These are phyloP conservation scores for Cyanoramphus novaezelandiae DNA, from an alignment of 2,113 vertebrate species.

Conservation along the genomic window DNA sequence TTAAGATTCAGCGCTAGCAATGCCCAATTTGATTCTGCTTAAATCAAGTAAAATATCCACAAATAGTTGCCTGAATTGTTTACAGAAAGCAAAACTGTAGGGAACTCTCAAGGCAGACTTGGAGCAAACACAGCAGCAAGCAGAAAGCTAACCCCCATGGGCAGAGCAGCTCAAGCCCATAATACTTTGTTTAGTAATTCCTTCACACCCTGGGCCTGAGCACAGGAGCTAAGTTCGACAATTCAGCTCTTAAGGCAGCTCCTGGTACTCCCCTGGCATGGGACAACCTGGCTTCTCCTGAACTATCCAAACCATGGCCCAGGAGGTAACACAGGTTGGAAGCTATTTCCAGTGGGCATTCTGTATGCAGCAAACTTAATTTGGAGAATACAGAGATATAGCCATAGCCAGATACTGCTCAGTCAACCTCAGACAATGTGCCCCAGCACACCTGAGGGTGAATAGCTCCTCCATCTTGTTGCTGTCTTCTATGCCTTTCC, in stretches of 20 bases:
- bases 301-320: background rate
- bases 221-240: background rate
- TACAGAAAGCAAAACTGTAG: background rate
- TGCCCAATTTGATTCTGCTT: background rate
- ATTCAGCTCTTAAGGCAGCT: background rate
- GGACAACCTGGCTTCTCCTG: background rate
- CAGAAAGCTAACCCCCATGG: background rate
- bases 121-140: background rate
- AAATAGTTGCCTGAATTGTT: background rate
- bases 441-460: background rate
- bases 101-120: background rate
- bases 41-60: background rate
- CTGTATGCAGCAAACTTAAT: background rate
- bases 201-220: background rate
- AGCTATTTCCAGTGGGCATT: background rate
- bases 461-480: background rate
- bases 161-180: background rate
- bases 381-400: accelerated
- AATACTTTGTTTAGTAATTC: background rate
- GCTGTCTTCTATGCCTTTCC: background rate
- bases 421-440: background rate
- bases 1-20: background rate
- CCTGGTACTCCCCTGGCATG: background rate
- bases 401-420: background rate
- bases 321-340: background rate